A percentile compares a stretch with the other conserved stretches of the same genome.
Conservation (phyloP, 64 coral and sea anemone genomes). For the Stichodactyla mertensii region DNA sequence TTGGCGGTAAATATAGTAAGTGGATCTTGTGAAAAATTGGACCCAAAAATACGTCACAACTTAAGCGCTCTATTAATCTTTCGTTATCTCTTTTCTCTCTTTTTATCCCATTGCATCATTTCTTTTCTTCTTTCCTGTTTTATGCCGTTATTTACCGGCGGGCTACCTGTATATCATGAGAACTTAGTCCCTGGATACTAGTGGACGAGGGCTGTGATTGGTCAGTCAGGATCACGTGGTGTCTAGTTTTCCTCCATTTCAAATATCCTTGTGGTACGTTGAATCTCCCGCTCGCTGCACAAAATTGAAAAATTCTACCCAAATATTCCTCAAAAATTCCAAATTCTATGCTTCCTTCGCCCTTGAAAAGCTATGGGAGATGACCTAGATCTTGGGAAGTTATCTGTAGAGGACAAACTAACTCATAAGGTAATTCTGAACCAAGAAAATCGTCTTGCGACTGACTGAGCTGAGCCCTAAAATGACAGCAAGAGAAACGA, state of each 20-base stretch:
- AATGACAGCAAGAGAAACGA: background rate
- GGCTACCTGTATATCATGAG: background rate
- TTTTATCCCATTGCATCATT: background rate
- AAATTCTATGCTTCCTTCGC: slow-evolving; percentile 4
- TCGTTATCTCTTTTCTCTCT: too few species aligned
- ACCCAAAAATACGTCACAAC: too few species aligned
- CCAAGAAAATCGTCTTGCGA: background rate
- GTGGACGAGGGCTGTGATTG: slow-evolving; percentile 14
- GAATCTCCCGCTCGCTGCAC: background rate
- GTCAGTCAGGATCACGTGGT: slow-evolving; percentile 40
- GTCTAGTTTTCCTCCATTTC: slow-evolving; percentile 52
- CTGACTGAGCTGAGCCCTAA: background rate
- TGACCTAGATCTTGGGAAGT: slow-evolving; percentile 77
- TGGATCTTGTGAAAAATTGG: too few species aligned
- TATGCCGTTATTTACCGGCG: too few species aligned
- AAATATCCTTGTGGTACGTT: slow-evolving; percentile 23
- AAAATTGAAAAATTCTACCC: background rate
- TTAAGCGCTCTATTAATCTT: too few species aligned
- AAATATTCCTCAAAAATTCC: slow-evolving; percentile 17
- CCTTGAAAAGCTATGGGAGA: slow-evolving; percentile 40
- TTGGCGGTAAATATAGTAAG: too few species aligned
- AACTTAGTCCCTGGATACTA: background rate
- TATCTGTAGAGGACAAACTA: slow-evolving; percentile 76
- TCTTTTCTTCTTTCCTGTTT: background rate
- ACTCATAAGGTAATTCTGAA: slow-evolving; percentile 62